Evolutionary conservation across 2,113 vertebrate genomes (phyloP).

Genomic region (Atrichornis clamosus): DNA sequence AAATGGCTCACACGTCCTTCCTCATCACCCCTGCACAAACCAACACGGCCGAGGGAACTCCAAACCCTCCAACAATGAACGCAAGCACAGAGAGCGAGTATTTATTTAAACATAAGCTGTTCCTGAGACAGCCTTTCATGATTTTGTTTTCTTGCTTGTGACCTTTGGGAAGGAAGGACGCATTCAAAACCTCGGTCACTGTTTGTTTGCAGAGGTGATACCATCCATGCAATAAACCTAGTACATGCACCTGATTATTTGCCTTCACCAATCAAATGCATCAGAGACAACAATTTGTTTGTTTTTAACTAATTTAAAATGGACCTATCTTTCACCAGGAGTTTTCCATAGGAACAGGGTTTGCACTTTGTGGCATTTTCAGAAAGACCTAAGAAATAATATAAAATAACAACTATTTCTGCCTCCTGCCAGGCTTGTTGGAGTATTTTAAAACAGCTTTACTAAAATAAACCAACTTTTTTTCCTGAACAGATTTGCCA

Average conservation of each 20-base stretch:
- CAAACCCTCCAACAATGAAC: fast-evolving
- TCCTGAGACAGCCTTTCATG: not conserved
- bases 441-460: slow-evolving; percentile 19
- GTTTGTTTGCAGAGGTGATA: not conserved
- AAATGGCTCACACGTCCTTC: not conserved
- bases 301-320: not conserved
- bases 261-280: not conserved
- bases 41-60: not conserved
- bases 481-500: not conserved
- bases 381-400: not conserved
- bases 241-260: not conserved
- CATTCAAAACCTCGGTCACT: not conserved
- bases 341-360: not conserved
- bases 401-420: not conserved
- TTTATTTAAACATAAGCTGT: not conserved
- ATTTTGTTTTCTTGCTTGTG: not conserved
- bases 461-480: slow-evolving; percentile 15
- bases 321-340: not conserved
- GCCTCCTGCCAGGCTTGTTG: not conserved
- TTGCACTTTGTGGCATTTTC: not conserved
- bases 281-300: not conserved
- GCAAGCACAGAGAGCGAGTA: not conserved
- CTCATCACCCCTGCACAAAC: not conserved
- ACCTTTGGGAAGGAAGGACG: not conserved
- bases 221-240: fast-evolving